Conservation (phyloP, 2,888 invertebrate genomes). For the Nomada lathburiana region DNA sequence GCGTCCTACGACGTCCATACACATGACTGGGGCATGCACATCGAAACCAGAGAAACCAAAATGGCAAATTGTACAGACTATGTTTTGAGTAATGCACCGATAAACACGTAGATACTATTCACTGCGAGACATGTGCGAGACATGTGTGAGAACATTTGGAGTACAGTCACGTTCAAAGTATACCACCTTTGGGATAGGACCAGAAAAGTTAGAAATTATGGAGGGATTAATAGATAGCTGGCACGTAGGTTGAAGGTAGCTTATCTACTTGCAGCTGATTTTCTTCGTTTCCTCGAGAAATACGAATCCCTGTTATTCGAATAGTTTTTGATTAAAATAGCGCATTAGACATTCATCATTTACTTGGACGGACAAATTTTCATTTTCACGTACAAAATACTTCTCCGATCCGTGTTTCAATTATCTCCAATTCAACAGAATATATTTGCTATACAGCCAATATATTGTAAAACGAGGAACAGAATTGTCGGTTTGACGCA, state of each 20-base stretch:
- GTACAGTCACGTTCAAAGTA: not conserved
- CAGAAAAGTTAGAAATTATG: not conserved
- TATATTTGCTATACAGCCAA: not conserved
- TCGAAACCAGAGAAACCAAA: not conserved
- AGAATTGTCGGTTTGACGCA: not conserved
- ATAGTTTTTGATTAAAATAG: not conserved
- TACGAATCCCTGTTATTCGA: not conserved
- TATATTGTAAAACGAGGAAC: not conserved
- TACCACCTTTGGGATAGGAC: not conserved
- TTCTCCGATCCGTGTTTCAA: not conserved
- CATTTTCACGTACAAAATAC: not conserved
- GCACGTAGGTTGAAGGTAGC: not conserved
- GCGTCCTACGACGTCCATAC: constrained; percentile 5
- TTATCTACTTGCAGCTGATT: not conserved
- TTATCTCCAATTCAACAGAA: not conserved
- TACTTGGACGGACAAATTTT: not conserved
- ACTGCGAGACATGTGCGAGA: constrained; percentile 20
- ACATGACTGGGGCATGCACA: constrained; percentile 5
- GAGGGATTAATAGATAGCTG: not conserved
- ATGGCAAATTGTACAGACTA: not conserved
- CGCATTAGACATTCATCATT: not conserved
- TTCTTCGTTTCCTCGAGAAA: not conserved
- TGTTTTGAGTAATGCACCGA: constrained; percentile 40
- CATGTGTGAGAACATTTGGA: not conserved
- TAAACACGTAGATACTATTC: constrained; percentile 23